Conservation (phyloP, 2,797 vertebrate species). For the Protosalanx chinensis region DNA sequence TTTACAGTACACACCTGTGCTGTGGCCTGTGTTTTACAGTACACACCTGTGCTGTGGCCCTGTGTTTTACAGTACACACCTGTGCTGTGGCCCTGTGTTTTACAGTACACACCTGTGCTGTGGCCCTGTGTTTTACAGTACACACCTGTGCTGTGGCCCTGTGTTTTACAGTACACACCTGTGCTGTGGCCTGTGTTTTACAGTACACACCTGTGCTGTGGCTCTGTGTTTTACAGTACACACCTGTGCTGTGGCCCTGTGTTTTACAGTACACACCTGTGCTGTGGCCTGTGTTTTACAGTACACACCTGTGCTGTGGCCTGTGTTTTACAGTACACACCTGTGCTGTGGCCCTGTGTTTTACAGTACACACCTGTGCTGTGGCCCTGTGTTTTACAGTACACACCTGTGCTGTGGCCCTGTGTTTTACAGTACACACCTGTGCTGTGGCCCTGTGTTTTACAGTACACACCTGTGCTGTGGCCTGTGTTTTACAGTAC, state of each 20-base stretch:
- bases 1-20: too few relatives aligned
- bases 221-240: constrained; percentile 11
- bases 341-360: constrained; percentile 64
- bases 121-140: constrained; percentile 32
- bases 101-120: constrained; percentile 69
- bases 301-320: too few relatives aligned
- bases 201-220: too few relatives aligned
- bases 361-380: too few relatives aligned
- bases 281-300: too few relatives aligned
- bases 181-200: constrained; percentile 54
- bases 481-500: constrained; percentile 28
- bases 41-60: constrained; percentile 71
- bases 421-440: constrained; percentile 53
- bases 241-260: constrained; percentile 71
- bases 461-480: constrained; percentile 69
- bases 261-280: too few relatives aligned
- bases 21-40: not conserved
- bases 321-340: constrained; percentile 48
- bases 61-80: constrained; percentile 13
- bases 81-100: not conserved
- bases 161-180: constrained; percentile 62
- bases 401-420: too few relatives aligned
- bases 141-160: too few relatives aligned
- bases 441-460: constrained; percentile 63
- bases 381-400: too few relatives aligned